Conservation (phyloP, 23 tunicate genomes). For the Aplidium turbinatum region DNA sequence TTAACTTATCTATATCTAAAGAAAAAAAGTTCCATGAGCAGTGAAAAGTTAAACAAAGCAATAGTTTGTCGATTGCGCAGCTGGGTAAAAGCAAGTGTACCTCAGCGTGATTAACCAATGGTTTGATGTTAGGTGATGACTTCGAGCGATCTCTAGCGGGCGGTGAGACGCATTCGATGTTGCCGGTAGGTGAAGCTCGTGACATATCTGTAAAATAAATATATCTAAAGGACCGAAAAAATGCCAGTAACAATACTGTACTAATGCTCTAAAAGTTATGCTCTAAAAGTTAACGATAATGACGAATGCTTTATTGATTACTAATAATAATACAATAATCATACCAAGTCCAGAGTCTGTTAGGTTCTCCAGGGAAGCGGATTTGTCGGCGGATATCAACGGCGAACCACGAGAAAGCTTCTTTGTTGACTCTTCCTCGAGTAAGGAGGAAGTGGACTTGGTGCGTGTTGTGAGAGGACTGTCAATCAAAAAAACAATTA, state of each 20-base stretch:
- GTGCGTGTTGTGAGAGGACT: constrained; percentile 20
- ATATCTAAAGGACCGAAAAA: background rate
- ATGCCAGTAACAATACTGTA: background rate
- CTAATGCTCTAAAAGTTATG: background rate
- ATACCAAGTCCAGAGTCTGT: constrained; percentile 1
- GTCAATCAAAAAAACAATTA: background rate
- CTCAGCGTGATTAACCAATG: background rate
- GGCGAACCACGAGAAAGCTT: background rate
- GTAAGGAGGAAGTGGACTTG: constrained; percentile 48
- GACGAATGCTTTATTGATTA: too few relatives aligned
- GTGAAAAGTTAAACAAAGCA: too few relatives aligned
- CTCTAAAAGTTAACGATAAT: too few relatives aligned
- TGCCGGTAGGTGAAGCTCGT: constrained; percentile 11
- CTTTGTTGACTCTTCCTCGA: constrained; percentile 33
- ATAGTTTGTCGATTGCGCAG: too few relatives aligned
- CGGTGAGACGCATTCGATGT: background rate
- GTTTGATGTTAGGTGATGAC: constrained; percentile 21
- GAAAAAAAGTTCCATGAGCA: too few relatives aligned
- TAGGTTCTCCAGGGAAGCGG: constrained; percentile 40
- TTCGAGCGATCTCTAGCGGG: constrained; percentile 14
- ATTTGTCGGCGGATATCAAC: background rate
- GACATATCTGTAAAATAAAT: background rate
- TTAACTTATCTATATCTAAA: too few relatives aligned
- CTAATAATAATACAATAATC: too few relatives aligned
- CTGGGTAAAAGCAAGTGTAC: too few relatives aligned